These are phyloP conservation scores for Pygmarrhopalites habei DNA, from an alignment of 1,140 invertebrate species.

Conservation along the genomic window DNA sequence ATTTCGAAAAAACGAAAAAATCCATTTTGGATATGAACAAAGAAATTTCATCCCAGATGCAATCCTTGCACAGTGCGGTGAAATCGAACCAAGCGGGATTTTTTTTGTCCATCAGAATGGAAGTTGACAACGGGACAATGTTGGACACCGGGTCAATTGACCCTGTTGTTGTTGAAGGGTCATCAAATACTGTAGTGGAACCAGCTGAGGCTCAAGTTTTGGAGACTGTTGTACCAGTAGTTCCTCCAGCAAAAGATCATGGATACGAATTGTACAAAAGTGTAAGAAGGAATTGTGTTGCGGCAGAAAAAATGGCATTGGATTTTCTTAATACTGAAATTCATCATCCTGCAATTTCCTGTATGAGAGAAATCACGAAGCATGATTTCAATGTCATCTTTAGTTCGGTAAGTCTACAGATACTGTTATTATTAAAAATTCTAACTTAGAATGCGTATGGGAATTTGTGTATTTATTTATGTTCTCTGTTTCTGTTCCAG, in stretches of 20 bases:
- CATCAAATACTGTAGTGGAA: too few species aligned
- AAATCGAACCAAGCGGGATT: too few species aligned
- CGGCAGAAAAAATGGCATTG: constrained; percentile 11
- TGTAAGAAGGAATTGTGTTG: constrained; percentile 6
- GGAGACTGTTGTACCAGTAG: too few species aligned
- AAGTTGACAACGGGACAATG: too few species aligned
- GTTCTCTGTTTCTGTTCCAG: constrained; percentile 7
- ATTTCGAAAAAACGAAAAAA: too few species aligned
- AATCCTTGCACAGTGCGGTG: too few species aligned
- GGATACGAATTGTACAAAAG: too few species aligned
- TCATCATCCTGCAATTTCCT: constrained; percentile 22
- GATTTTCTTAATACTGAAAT: constrained; percentile 11
- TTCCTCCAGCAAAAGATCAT: too few species aligned
- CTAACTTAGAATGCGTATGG: background rate
- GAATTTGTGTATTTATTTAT: background rate
- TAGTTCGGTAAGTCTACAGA: background rate
- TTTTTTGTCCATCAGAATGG: too few species aligned
- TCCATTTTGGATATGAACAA: too few species aligned
- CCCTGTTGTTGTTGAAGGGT: background rate
- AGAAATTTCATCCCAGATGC: too few species aligned
- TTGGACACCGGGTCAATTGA: background rate
- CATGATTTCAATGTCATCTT: constrained; percentile 11
- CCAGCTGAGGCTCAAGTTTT: too few species aligned
- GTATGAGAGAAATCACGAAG: constrained; percentile 18
- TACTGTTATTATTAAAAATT: background rate